Evolutionary conservation across 2,113 vertebrate genomes (phyloP).

Genomic region (Catharus minimus): DNA sequence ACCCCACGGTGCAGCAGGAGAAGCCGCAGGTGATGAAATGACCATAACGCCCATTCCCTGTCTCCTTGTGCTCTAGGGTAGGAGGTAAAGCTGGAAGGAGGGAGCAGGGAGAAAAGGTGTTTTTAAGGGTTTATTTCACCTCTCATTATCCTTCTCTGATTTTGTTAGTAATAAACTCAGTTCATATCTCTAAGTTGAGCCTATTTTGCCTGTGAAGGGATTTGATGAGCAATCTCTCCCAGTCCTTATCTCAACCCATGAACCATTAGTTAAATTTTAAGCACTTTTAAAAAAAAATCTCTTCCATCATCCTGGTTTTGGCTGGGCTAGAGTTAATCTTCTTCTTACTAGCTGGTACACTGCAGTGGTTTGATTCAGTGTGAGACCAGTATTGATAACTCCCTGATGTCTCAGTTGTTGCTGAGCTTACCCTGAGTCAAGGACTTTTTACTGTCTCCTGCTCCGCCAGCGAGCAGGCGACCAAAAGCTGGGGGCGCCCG

Average conservation of each 20-base stretch:
- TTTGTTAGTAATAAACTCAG: neutral
- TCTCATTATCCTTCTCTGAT: neutral
- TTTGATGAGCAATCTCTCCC: neutral
- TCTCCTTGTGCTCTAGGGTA: neutral
- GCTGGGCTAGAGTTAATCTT: neutral
- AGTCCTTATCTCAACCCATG: neutral
- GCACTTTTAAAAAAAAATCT: neutral
- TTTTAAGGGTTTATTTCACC: neutral
- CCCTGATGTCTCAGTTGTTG: neutral
- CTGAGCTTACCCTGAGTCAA: neutral
- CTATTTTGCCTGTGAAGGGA: neutral
- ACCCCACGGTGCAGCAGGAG: neutral
- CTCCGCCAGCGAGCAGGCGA: rapidly evolving
- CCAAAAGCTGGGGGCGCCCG: neutral
- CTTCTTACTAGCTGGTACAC: neutral
- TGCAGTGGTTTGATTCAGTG: neutral
- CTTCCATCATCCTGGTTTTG: neutral
- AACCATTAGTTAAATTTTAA: neutral
- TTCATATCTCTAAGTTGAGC: neutral
- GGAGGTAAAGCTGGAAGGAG: neutral
- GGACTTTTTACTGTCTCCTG: neutral
- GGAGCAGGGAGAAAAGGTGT: neutral
- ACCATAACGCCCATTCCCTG: neutral
- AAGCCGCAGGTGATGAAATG: neutral
- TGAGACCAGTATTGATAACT: neutral